phyloP scores from a whole-genome alignment of 1,140 invertebrate genomes.

The Heliconius hewitsoni region DNA sequence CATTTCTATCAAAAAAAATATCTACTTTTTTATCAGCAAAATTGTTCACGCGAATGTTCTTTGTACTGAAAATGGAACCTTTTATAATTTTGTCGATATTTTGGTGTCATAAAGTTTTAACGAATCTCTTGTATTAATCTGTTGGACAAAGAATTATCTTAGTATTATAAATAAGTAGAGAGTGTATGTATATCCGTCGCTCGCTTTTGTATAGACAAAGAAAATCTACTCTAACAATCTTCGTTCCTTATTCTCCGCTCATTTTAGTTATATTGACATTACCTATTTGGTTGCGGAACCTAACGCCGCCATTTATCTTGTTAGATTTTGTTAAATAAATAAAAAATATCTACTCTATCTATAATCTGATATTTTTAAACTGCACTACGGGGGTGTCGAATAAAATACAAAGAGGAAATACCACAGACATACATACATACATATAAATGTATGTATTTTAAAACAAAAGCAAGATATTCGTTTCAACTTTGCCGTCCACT shows the following conservation, averaged over 20 bases:
- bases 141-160: neutral
- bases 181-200: too few species aligned
- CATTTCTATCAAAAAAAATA: neutral
- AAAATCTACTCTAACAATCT: too few species aligned
- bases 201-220: too few species aligned
- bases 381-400: too few species aligned
- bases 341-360: neutral
- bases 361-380: too few species aligned
- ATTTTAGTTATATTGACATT: too few species aligned
- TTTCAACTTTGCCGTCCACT: neutral
- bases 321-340: too few species aligned
- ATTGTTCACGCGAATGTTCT: neutral
- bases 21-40: neutral
- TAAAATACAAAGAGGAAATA: neutral
- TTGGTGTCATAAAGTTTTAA: neutral
- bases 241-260: too few species aligned
- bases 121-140: neutral
- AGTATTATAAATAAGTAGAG: too few species aligned
- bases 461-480: neutral
- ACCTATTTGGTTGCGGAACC: too few species aligned
- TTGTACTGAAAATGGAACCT: slow-evolving; percentile 1
- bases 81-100: slow-evolving; percentile 1
- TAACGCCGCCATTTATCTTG: too few species aligned
- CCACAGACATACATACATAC: neutral
- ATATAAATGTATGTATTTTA: neutral